Percentiles rank a stretch among this genome's conserved stretches.
phyloP scores from a whole-genome alignment of 2,888 invertebrate species.

The Polyploca ridens region DNA sequence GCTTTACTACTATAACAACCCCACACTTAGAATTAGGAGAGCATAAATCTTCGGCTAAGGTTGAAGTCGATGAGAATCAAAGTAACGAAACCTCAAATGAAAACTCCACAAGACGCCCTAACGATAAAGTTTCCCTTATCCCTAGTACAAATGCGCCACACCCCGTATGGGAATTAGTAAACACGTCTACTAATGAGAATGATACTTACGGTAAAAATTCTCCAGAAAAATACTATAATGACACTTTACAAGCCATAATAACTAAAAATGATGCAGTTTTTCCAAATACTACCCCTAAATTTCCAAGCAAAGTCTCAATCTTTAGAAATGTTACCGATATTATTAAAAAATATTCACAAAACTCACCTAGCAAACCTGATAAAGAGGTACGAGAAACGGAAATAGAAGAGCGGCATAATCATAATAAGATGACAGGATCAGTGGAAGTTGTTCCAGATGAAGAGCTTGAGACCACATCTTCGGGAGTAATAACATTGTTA shows the following conservation, averaged over 20 bases:
- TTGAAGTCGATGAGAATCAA: slow-evolving; percentile 30
- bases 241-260: slow-evolving; percentile 86
- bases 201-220: slow-evolving; percentile 65
- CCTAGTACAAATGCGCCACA: slow-evolving; percentile 70
- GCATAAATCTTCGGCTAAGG: slow-evolving; percentile 15
- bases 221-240: slow-evolving; percentile 85
- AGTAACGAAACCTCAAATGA: slow-evolving; percentile 53
- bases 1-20: slow-evolving; percentile 19
- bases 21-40: slow-evolving; percentile 21
- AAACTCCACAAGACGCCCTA: slow-evolving; percentile 70
- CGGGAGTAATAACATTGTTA: slow-evolving; percentile 85
- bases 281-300: slow-evolving; percentile 74
- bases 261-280: slow-evolving; percentile 81
- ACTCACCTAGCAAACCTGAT: slow-evolving; percentile 43
- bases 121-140: slow-evolving; percentile 78
- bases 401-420: slow-evolving; percentile 55
- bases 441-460: slow-evolving; percentile 78
- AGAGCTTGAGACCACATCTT: slow-evolving; percentile 69
- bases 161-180: slow-evolving; percentile 85
- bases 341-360: slow-evolving; percentile 86
- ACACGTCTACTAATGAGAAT: slow-evolving; percentile 77
- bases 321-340: slow-evolving; percentile 87
- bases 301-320: slow-evolving; percentile 72
- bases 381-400: slow-evolving; percentile 42
- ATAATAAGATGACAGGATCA: slow-evolving; percentile 68